phyloP scores from a whole-genome alignment of 2,797 vertebrate species.

The Amazona ochrocephala region DNA sequence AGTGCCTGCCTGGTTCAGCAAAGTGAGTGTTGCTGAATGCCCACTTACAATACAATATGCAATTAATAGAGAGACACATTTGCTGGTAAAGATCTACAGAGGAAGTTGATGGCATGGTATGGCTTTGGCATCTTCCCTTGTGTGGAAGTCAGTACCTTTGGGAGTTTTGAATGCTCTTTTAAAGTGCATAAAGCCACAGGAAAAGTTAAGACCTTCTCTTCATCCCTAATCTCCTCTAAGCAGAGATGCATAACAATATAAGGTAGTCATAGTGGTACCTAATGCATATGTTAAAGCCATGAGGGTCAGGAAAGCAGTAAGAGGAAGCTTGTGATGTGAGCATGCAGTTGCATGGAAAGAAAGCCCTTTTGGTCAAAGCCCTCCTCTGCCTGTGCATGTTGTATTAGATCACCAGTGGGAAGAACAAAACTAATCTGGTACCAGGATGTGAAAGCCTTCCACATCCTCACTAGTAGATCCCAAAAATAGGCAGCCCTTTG shows the following conservation, averaged over 20 bases:
- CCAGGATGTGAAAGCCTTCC: not conserved
- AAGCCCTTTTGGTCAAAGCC: not conserved
- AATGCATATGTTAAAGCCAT: not conserved
- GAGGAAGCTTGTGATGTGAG: not conserved
- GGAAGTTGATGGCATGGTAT: not conserved
- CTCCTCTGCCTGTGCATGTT: not conserved
- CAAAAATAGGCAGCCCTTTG: not conserved
- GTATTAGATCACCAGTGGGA: not conserved
- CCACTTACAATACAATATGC: not conserved
- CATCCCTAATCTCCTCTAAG: not conserved
- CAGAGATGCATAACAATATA: not conserved
- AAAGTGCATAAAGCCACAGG: not conserved
- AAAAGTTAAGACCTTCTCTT: not conserved
- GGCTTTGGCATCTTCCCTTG: not conserved
- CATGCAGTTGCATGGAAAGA: not conserved
- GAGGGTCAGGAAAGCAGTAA: not conserved
- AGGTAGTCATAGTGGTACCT: not conserved
- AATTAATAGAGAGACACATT: not conserved
- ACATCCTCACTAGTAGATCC: not conserved
- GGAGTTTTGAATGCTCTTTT: not conserved
- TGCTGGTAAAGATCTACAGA: not conserved
- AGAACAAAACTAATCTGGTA: not conserved
- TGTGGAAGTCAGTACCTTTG: not conserved
- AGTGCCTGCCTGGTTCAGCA: not conserved
- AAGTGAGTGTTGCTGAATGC: not conserved